Percentiles rank a stretch among this genome's conserved stretches.
These are phyloP conservation scores for Bombus waltoni DNA, from an alignment of 1,140 invertebrate genomes.

Conservation along the genomic window DNA sequence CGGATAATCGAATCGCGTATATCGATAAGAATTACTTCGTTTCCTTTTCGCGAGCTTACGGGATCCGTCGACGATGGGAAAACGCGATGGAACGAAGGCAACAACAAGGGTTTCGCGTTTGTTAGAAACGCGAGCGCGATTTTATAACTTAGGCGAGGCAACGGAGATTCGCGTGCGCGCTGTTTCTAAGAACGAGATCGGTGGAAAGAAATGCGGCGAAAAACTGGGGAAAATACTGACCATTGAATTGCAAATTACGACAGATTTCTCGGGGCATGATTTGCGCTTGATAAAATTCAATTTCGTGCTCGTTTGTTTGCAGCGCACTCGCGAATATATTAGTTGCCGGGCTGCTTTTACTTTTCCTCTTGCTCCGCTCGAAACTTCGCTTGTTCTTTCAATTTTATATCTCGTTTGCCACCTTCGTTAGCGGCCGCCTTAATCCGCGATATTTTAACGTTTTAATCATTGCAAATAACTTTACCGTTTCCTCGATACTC, in stretches of 20 bases:
- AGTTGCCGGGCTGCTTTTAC: not conserved
- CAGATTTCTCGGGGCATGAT: not conserved
- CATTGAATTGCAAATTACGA: slow-evolving; percentile 27
- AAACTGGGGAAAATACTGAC: not conserved
- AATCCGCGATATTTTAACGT: too few relatives aligned
- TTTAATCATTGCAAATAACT: too few relatives aligned
- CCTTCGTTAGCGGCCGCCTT: too few relatives aligned
- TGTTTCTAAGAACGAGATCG: too few relatives aligned
- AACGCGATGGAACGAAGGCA: too few relatives aligned
- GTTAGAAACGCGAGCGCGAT: not conserved
- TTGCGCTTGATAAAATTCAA: slow-evolving; percentile 35
- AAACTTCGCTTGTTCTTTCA: not conserved
- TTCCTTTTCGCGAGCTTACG: too few relatives aligned
- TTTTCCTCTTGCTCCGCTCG: not conserved
- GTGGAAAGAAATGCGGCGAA: not conserved
- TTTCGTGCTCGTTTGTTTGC: slow-evolving; percentile 26
- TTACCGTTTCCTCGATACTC: too few relatives aligned
- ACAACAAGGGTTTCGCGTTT: too few relatives aligned
- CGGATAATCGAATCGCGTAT: too few relatives aligned
- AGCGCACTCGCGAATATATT: slow-evolving; percentile 5
- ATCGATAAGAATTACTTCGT: too few relatives aligned
- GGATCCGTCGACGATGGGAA: too few relatives aligned
- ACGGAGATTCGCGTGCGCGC: not conserved
- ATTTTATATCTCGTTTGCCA: not conserved
- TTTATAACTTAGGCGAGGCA: not conserved